Conservation (phyloP, 1,140 invertebrate genomes). For the Drosophila triauraria region DNA sequence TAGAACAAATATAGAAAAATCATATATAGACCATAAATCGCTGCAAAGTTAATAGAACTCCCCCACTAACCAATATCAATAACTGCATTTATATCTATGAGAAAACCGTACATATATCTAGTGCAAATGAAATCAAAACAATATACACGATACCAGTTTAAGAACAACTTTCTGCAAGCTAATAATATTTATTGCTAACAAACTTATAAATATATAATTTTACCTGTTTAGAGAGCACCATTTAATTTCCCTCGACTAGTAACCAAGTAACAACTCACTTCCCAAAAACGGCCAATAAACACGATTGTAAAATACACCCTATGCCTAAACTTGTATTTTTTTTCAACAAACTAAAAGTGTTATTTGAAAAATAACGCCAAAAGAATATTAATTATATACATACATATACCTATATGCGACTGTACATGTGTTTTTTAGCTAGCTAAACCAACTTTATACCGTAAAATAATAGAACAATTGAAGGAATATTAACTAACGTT, state of each 20-base stretch:
- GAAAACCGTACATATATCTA: conserved; percentile 27
- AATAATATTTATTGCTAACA: background rate
- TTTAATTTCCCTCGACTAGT: conserved; percentile 17
- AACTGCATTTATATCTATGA: conserved; percentile 64
- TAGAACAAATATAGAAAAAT: conserved; percentile 40
- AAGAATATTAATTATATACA: conserved; percentile 25
- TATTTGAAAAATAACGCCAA: conserved; percentile 72
- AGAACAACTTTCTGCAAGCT: conserved; percentile 10
- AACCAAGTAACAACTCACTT: conserved; percentile 23
- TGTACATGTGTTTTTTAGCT: conserved; percentile 78
- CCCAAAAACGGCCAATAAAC: conserved; percentile 50
- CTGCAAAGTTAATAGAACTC: conserved; percentile 44
- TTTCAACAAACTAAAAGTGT: conserved; percentile 51
- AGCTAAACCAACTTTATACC: conserved; percentile 77
- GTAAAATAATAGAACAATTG: conserved; percentile 72
- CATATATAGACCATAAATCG: conserved; percentile 37
- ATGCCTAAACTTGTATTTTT: conserved; percentile 44
- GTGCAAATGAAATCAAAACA: conserved; percentile 49
- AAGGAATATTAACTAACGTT: conserved; percentile 37
- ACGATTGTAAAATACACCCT: conserved; percentile 54
- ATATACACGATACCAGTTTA: conserved; percentile 22
- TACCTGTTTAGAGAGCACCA: conserved; percentile 7
- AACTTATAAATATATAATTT: background rate
- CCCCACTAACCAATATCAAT: conserved; percentile 62
- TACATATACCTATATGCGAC: conserved; percentile 53